Percentiles rank a stretch among this genome's conserved stretches.
These are phyloP conservation scores for Philhelius pedissequus DNA, from an alignment of 2,888 invertebrate genomes.

Conservation along the genomic window DNA sequence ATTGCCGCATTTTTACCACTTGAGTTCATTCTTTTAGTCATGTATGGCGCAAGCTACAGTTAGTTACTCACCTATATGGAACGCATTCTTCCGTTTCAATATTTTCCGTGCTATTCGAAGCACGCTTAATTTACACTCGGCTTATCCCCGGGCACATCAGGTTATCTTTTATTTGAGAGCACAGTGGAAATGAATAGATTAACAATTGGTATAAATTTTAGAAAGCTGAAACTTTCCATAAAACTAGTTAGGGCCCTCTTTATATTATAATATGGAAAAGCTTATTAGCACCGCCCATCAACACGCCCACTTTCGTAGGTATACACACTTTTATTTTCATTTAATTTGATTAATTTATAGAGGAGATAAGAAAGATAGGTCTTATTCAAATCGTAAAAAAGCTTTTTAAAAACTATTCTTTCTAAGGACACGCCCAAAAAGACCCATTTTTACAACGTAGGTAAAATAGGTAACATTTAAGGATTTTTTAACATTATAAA, in stretches of 20 bases:
- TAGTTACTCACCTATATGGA: slow-evolving; percentile 46
- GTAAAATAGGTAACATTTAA: too few relatives aligned
- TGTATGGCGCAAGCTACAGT: slow-evolving; percentile 41
- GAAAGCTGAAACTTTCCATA: neutral
- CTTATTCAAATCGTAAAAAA: too few relatives aligned
- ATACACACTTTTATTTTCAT: too few relatives aligned
- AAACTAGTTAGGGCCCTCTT: neutral
- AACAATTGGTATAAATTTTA: neutral
- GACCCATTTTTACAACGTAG: too few relatives aligned
- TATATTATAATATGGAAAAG: neutral
- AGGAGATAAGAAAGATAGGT: too few relatives aligned
- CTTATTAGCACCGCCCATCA: neutral
- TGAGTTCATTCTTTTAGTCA: slow-evolving; percentile 34
- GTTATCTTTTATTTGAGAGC: neutral
- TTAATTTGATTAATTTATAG: too few relatives aligned
- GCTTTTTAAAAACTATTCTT: too few relatives aligned
- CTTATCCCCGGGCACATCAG: neutral
- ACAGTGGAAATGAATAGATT: neutral
- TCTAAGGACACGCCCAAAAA: too few relatives aligned
- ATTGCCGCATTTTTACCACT: slow-evolving; percentile 47
- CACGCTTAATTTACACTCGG: slow-evolving; percentile 32
- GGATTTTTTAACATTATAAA: too few relatives aligned
- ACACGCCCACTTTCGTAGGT: neutral
- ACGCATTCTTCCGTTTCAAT: slow-evolving; percentile 61
- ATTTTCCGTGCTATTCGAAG: slow-evolving; percentile 8